A percentile compares a stretch with the other conserved stretches of the same genome.
These are phyloP conservation scores for Paradoxurus hermaphroditus DNA, from an alignment of 2,113 vertebrate species.

Conservation along the genomic window DNA sequence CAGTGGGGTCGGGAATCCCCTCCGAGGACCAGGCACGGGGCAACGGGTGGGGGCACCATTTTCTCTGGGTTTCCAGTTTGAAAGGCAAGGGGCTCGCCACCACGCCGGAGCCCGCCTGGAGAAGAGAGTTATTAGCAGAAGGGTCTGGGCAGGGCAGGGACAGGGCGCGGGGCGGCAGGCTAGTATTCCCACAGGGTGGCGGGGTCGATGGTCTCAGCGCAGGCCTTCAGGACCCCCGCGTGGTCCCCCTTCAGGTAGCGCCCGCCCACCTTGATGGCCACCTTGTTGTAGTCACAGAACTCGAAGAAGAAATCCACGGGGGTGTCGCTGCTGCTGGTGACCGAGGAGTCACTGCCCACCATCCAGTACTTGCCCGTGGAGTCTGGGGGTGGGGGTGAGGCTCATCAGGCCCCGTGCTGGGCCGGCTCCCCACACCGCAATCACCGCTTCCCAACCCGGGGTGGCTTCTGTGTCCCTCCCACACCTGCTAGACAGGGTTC, in stretches of 20 bases:
- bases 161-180: background rate
- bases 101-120: background rate
- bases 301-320: slow-evolving; percentile 97
- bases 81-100: slow-evolving; percentile 53
- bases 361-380: slow-evolving; percentile 98
- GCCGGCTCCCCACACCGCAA: background rate
- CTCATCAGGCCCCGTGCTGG: background rate
- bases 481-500: background rate
- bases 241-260: slow-evolving; percentile 98
- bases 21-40: background rate
- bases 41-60: slow-evolving; percentile 53
- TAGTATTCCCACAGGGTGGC: slow-evolving; percentile 98
- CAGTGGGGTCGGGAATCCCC: slow-evolving; percentile 3
- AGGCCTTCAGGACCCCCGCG: slow-evolving; percentile 97
- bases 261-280: slow-evolving; percentile 93
- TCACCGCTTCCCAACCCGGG: fast-evolving
- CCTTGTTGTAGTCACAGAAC: slow-evolving; percentile 98
- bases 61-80: slow-evolving; percentile 82
- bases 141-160: background rate
- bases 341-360: slow-evolving; percentile 91
- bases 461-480: background rate
- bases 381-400: slow-evolving; percentile 82
- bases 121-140: background rate
- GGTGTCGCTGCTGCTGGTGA: slow-evolving; percentile 95
- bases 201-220: slow-evolving; percentile 90